These are phyloP conservation scores for Crypturellus tataupa DNA, from an alignment of 2,797 vertebrate species.

Conservation along the genomic window DNA sequence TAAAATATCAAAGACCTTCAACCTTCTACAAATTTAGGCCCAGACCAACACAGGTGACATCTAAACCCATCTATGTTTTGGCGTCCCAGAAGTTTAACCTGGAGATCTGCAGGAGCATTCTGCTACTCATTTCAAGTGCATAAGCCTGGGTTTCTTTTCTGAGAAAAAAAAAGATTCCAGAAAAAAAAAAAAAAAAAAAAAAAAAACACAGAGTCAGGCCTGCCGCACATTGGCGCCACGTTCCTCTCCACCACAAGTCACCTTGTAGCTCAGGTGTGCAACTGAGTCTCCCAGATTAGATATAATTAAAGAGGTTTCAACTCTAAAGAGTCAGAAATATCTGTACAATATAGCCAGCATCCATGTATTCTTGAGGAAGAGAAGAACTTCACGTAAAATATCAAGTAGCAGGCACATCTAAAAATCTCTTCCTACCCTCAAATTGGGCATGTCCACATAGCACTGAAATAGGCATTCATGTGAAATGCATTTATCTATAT, in stretches of 20 bases:
- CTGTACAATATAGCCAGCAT: neutral
- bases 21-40: neutral
- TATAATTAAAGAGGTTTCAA: too few species aligned
- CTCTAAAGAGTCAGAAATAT: neutral
- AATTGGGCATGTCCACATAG: neutral
- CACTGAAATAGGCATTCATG: neutral
- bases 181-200: too few species aligned
- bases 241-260: neutral
- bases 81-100: neutral
- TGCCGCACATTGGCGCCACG: neutral
- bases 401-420: neutral
- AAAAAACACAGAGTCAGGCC: too few species aligned
- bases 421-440: neutral
- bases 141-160: neutral
- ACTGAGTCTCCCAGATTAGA: neutral
- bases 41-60: neutral
- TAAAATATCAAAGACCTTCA: neutral
- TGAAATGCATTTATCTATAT: neutral
- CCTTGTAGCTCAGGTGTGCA: neutral
- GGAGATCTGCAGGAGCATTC: neutral
- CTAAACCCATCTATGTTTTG: neutral
- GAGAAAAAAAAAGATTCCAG: neutral
- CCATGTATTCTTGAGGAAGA: neutral
- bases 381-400: neutral
- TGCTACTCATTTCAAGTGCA: neutral